Conservation (phyloP, 2,113 vertebrate genomes). For the Carollia perspicillata region DNA sequence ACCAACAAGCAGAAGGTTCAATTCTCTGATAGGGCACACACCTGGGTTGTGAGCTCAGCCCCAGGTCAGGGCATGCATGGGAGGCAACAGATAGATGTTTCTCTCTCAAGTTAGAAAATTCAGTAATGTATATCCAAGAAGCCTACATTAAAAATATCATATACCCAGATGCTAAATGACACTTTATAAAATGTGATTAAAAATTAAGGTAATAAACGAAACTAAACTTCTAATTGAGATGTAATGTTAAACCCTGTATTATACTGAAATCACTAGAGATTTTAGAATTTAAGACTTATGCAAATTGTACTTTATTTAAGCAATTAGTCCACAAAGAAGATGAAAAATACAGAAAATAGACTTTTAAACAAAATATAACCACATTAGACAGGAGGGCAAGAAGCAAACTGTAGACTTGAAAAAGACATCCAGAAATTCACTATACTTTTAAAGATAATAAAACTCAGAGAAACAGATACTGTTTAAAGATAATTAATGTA, state of each 20-base stretch:
- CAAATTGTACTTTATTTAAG: neutral
- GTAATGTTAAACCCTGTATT: neutral
- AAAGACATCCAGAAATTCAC: neutral
- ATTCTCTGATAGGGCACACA: too few relatives aligned
- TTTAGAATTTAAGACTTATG: slow-evolving; percentile 1
- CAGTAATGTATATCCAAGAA: neutral
- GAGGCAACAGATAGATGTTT: too few relatives aligned
- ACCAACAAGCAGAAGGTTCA: too few relatives aligned
- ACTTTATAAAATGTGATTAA: slow-evolving; percentile 18
- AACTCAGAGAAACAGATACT: neutral
- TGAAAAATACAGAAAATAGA: neutral
- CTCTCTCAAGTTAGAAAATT: neutral
- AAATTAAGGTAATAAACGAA: slow-evolving; percentile 14
- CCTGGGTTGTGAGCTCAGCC: too few relatives aligned
- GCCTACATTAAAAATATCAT: neutral
- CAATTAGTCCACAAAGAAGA: neutral
- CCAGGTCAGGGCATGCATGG: too few relatives aligned
- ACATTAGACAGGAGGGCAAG: neutral
- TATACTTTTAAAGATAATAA: neutral
- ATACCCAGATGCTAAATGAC: neutral
- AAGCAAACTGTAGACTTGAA: neutral
- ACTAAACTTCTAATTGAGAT: slow-evolving; percentile 4
- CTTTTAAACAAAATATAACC: slow-evolving; percentile 18
- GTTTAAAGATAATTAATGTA: neutral
- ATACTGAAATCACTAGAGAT: neutral